phyloP scores from a whole-genome alignment of 1,140 invertebrate species.

The Drosophila santomea region DNA sequence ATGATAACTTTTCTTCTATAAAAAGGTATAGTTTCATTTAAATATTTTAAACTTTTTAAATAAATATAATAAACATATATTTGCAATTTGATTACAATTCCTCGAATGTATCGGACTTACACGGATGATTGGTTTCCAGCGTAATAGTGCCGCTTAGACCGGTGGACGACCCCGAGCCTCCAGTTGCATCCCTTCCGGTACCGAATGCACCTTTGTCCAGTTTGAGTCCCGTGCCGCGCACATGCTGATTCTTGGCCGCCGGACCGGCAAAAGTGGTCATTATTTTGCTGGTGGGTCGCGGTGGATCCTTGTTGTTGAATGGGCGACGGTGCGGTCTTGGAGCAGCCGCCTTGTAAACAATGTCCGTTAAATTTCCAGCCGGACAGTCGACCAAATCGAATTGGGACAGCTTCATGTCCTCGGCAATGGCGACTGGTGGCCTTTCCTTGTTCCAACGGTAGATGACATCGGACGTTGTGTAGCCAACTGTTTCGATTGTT shows the following conservation, averaged over 20 bases:
- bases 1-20: no score
- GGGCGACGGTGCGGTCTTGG: slow-evolving; percentile 47
- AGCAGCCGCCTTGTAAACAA: slow-evolving; percentile 83
- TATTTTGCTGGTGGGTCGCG: slow-evolving; percentile 56
- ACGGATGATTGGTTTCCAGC: slow-evolving; percentile 71
- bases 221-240: slow-evolving; percentile 76
- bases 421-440: slow-evolving; percentile 90
- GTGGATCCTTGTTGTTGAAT: slow-evolving; percentile 65
- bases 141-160: slow-evolving; percentile 60
- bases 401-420: slow-evolving; percentile 94
- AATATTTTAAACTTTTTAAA: no score
- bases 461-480: slow-evolving; percentile 92
- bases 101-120: slow-evolving; percentile 18
- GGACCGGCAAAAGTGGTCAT: slow-evolving; percentile 81
- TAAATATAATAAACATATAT: no score
- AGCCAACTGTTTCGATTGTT: slow-evolving; percentile 89
- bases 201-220: slow-evolving; percentile 78
- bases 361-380: slow-evolving; percentile 89
- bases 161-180: slow-evolving; percentile 26
- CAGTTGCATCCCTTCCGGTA: slow-evolving; percentile 49
- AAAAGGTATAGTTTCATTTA: no score
- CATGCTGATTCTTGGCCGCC: slow-evolving; percentile 81
- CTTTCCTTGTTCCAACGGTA: slow-evolving; percentile 92
- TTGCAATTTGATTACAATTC: no score
- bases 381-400: slow-evolving; percentile 93